Evolutionary conservation across 2,888 invertebrate species (phyloP), one percentile per base, ranked within the genome.

Genomic region (Ophonus ardosiacus): DNA sequence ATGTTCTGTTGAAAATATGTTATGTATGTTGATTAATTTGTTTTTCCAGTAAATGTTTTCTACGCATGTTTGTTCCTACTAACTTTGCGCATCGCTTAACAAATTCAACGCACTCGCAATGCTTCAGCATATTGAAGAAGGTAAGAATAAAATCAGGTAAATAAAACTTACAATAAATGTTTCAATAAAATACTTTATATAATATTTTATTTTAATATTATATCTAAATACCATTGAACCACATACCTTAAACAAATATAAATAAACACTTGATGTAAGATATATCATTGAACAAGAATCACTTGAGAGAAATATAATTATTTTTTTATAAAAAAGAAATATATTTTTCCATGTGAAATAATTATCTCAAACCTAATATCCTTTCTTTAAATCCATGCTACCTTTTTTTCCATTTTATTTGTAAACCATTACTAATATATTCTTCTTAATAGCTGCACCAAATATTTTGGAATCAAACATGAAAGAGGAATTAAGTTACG

Each of bases 401-500:
- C 10, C 10, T 10, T 43, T 43, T 18, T 15, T 57, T 18, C 18
- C 0, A 57, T 57, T 21, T n/a, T 78, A 8, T 24, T 78, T 24
- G 7, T 13, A 57, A 10, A 17, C n/a, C 31, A 80, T 13, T 13
- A 13, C 17, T 80, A 61, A 80, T 61, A 79, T 7, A 80, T 15
- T 15, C 38, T 24, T 43, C 10, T 40, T 43, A 43, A 74, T 91
- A 95, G 95, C 96, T 90, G 92, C 94, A 87, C 96, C 97, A 59
- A 93, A 94, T 90, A 94, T 97, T 88, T 91, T 95, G 89, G 94
- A 94, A 88, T 94, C 95, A 87, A 95, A 94, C 88, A 93, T 97
- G 91, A 94, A 94, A 88, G 96, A 97, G 91, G 93, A 94, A 85
- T 93, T 94, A 86, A 94, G 95, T 43, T 96, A 93, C 90, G 97